phyloP scores from a whole-genome alignment of 2,888 invertebrate species.

The Shargacucullia verbasci region DNA sequence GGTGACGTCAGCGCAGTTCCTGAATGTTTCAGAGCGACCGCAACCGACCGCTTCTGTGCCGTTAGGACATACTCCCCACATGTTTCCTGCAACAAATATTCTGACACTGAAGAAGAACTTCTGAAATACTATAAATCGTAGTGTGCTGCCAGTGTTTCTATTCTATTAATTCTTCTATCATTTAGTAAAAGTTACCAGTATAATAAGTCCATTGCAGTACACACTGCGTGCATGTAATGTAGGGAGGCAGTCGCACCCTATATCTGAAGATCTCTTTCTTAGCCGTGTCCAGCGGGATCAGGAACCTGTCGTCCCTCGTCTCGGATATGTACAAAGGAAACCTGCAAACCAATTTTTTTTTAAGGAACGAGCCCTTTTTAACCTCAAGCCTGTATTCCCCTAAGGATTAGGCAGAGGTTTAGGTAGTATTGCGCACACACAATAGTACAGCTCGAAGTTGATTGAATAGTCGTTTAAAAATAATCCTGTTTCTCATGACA shows the following conservation, averaged over 20 bases:
- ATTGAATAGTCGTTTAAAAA: no score
- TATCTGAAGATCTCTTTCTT: constrained; percentile 91
- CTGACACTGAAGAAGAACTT: no score
- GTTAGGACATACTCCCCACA: constrained; percentile 96
- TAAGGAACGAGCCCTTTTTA: no score
- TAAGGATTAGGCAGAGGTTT: no score
- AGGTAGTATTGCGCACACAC: no score
- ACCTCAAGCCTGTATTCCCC: no score
- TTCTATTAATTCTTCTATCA: no score
- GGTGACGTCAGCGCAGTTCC: constrained; percentile 96
- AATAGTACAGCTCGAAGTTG: no score
- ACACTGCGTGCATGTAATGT: constrained; percentile 95
- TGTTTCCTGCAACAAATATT: constrained; percentile 90
- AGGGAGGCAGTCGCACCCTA: constrained; percentile 93
- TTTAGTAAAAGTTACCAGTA: constrained; percentile 88
- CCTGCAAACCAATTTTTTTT: constrained; percentile 83
- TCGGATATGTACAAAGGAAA: constrained; percentile 93
- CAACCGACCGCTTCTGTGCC: constrained; percentile 96
- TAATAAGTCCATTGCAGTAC: constrained; percentile 98
- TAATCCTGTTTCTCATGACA: no score
- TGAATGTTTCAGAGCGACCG: constrained; percentile 96
- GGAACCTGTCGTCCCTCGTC: constrained; percentile 91
- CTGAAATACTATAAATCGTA: no score
- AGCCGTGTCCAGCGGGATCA: constrained; percentile 92
- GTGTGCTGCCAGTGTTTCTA: no score